Base-by-base conservation (phyloP, 2,797 vertebrate species). In the Galaxias olidus region DNA sequence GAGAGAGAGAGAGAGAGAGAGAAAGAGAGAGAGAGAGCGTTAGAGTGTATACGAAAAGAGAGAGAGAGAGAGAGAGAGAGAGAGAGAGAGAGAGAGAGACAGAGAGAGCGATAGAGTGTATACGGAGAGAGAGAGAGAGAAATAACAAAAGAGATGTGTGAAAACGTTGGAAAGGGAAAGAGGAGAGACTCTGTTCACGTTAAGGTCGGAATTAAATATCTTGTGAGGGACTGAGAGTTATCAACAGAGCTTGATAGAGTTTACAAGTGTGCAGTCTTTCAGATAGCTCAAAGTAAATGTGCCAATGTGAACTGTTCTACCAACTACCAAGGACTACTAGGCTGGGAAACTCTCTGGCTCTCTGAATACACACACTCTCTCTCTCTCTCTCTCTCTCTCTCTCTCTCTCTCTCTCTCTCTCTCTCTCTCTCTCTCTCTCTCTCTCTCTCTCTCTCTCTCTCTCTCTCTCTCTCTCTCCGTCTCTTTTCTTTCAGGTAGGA, bases 401-500 rank as follows among this genome's bases (percentile, higher is more conserved):
- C 4, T 15, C 20, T 50, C 9, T n/a, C n/a, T 52, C 46, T 42
- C 40, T 8, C n/a, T 60, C 48, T 51, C 41, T 30, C 17, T 6
- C 10, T 45, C 52, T 20, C 45, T 20, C 42, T 20, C 10, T 15
- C 9, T 9, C 15, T 8, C 1, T 13, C 30, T 55, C 44, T 17
- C 42, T 20, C 41, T 20, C 40, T 41, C 19, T 40, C 11, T 10
- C 8, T 71, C 61, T 30, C 52, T 20, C 45, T 20, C 42, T 20
- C 10, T 15, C 9, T 9, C 1, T 13, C 30, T 55, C 44, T 17
- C 42, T 20, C 41, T 20, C 40, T 41, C 19, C 17, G 8, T 10
- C 8, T 71, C 61, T 30, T 54, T 43, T 53, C 42, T 50, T 15
- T 44, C 48, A 65, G 60, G 72, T 77, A 65, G 53, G 70, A 53